These are phyloP conservation scores for Neopelma chrysocephalum DNA, from an alignment of 2,797 vertebrate genomes.

Conservation along the genomic window DNA sequence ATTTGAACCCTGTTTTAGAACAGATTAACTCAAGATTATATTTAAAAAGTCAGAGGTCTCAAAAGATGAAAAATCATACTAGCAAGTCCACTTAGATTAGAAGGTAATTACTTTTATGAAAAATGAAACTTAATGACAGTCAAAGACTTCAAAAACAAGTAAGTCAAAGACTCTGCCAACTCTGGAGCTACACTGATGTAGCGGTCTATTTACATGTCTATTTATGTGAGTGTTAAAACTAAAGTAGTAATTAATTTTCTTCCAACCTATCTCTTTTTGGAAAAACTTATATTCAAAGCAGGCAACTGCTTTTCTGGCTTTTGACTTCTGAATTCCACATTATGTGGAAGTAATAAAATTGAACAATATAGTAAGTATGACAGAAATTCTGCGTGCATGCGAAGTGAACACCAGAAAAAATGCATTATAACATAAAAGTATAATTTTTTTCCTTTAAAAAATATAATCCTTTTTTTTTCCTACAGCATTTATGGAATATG, in stretches of 20 bases:
- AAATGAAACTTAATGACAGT: background rate
- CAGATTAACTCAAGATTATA: conserved; percentile 29
- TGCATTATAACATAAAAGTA: background rate
- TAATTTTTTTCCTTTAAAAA: background rate
- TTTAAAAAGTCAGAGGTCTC: conserved; percentile 30
- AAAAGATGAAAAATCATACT: background rate
- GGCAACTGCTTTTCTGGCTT: background rate
- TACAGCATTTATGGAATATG: conserved; percentile 59
- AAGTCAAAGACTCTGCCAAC: background rate
- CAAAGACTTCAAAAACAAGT: background rate
- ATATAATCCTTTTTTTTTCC: background rate
- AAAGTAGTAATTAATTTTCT: background rate
- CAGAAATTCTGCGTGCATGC: background rate
- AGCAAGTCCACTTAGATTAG: background rate
- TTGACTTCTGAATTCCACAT: background rate
- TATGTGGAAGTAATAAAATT: background rate
- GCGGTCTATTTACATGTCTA: fast-evolving
- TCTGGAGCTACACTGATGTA: background rate
- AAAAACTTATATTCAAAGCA: background rate
- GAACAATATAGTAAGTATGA: background rate
- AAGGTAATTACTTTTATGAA: background rate
- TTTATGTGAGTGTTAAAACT: background rate
- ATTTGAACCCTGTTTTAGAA: conserved; percentile 9
- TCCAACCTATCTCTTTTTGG: background rate
- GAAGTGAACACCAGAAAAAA: background rate